Evolutionary conservation across 2,113 vertebrate species (phyloP).

Genomic region (Hippoglossus stenolepis): DNA sequence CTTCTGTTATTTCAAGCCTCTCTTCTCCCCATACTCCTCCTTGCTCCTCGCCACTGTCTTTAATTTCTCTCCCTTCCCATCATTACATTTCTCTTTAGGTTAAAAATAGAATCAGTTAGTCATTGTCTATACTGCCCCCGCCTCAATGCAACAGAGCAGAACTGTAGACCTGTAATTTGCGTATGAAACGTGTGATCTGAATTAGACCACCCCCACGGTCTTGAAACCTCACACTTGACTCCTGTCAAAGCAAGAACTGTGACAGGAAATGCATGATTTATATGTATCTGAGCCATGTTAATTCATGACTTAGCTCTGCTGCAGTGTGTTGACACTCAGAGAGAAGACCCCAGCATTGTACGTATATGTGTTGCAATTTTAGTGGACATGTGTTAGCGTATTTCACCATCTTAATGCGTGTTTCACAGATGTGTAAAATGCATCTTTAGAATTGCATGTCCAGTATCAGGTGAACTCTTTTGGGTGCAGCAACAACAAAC

Average conservation of each 20-base stretch:
- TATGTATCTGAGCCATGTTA: not conserved
- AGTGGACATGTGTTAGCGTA: too few relatives aligned
- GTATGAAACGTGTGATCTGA: conserved; percentile 3
- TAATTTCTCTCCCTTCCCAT: conserved; percentile 13
- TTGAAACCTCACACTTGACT: not conserved
- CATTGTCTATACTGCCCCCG: not conserved
- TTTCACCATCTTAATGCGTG: too few relatives aligned
- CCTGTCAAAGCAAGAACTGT: not conserved
- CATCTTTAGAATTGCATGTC: too few relatives aligned
- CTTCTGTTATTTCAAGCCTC: not conserved
- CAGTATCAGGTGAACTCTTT: too few relatives aligned
- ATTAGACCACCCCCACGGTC: not conserved
- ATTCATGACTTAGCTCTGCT: not conserved
- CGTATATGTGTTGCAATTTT: too few relatives aligned
- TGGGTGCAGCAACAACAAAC: too few relatives aligned
- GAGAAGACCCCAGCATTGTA: too few relatives aligned
- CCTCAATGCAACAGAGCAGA: not conserved
- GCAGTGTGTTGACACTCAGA: not conserved
- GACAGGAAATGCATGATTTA: not conserved
- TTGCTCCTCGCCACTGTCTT: not conserved
- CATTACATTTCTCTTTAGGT: not conserved
- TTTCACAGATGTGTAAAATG: too few relatives aligned
- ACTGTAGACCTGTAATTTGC: not conserved
- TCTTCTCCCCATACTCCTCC: not conserved
- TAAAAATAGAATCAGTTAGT: conserved; percentile 2